Evolutionary conservation across 2,113 vertebrate genomes (phyloP).

Genomic region (Caloenas nicobarica): DNA sequence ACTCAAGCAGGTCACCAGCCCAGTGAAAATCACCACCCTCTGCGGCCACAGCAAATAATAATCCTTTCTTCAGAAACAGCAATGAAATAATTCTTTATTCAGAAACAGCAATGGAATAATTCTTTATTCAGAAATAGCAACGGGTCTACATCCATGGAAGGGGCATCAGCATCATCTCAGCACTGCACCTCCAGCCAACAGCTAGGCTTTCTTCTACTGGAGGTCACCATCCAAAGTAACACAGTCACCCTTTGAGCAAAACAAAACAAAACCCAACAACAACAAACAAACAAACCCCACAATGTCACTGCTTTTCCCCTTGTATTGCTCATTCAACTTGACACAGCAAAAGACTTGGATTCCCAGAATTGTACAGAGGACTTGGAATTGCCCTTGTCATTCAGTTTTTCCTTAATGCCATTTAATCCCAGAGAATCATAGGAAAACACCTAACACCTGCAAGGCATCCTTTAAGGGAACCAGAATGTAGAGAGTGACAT

Average conservation of each 20-base stretch:
- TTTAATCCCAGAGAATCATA: neutral
- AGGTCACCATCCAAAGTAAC: neutral
- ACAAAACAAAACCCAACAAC: neutral
- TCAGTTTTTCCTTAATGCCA: neutral
- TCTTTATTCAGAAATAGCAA: neutral
- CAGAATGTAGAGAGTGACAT: neutral
- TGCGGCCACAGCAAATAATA: neutral
- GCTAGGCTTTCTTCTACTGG: neutral
- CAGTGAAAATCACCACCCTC: neutral
- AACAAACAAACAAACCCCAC: too few relatives aligned
- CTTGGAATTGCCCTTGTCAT: neutral
- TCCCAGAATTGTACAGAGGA: neutral
- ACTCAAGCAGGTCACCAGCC: neutral
- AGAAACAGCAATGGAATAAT: neutral
- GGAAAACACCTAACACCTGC: neutral
- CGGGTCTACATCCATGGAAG: neutral
- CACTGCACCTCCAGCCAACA: neutral
- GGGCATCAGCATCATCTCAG: neutral
- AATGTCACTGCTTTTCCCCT: neutral
- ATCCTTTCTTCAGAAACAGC: neutral
- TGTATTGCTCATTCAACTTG: neutral
- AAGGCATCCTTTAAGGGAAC: neutral
- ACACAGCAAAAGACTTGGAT: neutral
- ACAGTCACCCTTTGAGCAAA: neutral
- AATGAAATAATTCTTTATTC: neutral